Evolutionary conservation across 2,113 vertebrate species (phyloP).

Genomic region (Struthio camelus): DNA sequence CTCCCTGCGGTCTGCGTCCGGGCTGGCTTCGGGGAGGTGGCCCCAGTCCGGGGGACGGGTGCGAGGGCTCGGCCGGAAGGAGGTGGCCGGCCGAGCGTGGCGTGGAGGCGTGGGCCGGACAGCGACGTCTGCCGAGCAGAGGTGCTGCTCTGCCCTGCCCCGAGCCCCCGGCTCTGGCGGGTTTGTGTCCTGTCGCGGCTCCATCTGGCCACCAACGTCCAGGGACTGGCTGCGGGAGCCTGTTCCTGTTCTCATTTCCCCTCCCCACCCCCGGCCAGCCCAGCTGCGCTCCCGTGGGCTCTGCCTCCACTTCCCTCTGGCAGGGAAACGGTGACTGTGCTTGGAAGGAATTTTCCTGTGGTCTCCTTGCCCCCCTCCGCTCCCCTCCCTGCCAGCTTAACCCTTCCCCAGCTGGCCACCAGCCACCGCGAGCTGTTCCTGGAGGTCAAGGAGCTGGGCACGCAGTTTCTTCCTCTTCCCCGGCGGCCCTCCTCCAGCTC

Average conservation of each 20-base stretch:
- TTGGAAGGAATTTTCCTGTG: slow-evolving; percentile 60
- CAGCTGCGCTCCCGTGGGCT: neutral
- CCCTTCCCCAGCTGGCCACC: slow-evolving; percentile 20
- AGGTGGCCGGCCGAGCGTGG: neutral
- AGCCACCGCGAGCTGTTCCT: neutral
- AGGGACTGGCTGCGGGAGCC: neutral
- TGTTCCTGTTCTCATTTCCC: neutral
- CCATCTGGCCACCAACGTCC: neutral
- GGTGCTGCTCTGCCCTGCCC: neutral
- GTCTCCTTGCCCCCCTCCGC: neutral
- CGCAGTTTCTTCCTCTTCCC: neutral
- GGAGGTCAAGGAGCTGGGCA: neutral
- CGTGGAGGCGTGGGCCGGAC: neutral
- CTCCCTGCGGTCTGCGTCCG: too few species aligned
- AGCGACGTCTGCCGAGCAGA: neutral
- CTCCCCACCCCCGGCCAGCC: neutral
- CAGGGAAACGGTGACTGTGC: slow-evolving; percentile 36
- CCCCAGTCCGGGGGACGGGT: too few species aligned
- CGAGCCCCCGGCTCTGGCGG: neutral
- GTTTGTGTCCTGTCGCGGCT: rapidly evolving
- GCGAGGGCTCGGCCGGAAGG: too few species aligned
- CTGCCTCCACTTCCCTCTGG: slow-evolving; percentile 35
- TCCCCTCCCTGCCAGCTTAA: slow-evolving; percentile 30
- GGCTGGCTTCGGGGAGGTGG: too few species aligned
- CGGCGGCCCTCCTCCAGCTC: neutral